phyloP scores from a whole-genome alignment of 2,888 invertebrate species.

The Cheilosia vernalis region DNA sequence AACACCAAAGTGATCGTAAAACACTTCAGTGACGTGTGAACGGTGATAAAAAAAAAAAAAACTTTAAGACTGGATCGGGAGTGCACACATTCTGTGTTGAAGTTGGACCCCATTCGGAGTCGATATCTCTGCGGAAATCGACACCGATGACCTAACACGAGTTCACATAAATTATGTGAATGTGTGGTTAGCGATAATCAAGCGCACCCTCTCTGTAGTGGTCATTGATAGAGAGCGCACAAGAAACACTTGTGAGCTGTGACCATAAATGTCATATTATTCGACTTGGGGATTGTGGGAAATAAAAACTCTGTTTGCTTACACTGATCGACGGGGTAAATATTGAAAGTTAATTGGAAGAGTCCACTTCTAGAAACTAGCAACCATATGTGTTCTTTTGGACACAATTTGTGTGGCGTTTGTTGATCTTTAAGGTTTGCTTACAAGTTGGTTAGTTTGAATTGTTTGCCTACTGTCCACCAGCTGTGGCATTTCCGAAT shows the following conservation, averaged over 20 bases:
- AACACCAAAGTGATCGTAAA: constrained; percentile 30
- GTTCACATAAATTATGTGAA: constrained; percentile 60
- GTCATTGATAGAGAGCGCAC: constrained; percentile 51
- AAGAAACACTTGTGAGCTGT: constrained; percentile 47
- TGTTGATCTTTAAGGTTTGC: not conserved
- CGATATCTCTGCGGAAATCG: constrained; percentile 56
- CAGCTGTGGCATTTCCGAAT: too few species aligned
- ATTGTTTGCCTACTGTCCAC: too few species aligned
- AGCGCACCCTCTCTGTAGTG: constrained; percentile 28
- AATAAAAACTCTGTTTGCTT: constrained; percentile 36
- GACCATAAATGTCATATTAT: constrained; percentile 16
- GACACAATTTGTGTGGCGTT: not conserved
- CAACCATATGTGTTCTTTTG: constrained; percentile 24
- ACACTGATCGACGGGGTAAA: constrained; percentile 31
- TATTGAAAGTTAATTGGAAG: constrained; percentile 37
- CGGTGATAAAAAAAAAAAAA: constrained; percentile 16
- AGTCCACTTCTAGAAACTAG: constrained; percentile 10
- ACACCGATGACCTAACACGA: constrained; percentile 63
- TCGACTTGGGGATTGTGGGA: constrained; percentile 31
- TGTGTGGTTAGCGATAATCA: constrained; percentile 39
- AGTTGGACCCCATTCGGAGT: too few species aligned
- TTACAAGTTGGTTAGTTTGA: too few species aligned
- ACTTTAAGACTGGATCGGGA: not conserved
- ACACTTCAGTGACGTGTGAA: not conserved
- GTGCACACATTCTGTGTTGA: too few species aligned